Conservation (phyloP, 2,888 invertebrate genomes). For the Oscheius onirici region DNA sequence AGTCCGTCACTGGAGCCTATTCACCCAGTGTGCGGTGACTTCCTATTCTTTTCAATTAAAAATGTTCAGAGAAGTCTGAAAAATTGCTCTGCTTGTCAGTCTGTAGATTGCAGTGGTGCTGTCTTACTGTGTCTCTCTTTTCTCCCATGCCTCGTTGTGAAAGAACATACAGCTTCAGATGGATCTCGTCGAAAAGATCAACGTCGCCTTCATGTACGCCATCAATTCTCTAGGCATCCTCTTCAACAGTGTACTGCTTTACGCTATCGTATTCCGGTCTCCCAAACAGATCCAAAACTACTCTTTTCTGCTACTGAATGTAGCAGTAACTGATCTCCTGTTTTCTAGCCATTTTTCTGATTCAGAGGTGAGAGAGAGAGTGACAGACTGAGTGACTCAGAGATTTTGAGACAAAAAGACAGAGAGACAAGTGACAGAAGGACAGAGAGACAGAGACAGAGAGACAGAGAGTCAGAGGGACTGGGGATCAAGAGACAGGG, state of each 20-base stretch:
- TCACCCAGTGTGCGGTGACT: too few species aligned
- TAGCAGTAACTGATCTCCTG: not conserved
- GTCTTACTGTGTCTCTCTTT: not conserved
- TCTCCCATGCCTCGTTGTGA: not conserved
- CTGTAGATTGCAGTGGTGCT: too few species aligned
- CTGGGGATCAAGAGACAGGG: too few species aligned
- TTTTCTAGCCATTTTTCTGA: not conserved
- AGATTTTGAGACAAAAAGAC: too few species aligned
- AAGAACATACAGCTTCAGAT: not conserved
- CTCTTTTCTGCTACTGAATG: not conserved
- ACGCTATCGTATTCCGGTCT: not conserved
- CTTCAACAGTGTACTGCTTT: not conserved
- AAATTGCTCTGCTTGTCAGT: too few species aligned
- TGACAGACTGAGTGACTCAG: too few species aligned
- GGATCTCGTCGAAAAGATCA: not conserved
- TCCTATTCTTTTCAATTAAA: too few species aligned
- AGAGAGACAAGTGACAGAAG: too few species aligned
- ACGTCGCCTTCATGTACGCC: not conserved
- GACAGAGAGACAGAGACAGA: too few species aligned
- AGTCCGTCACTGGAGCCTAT: too few species aligned
- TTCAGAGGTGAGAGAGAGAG: slow-evolving; percentile 4
- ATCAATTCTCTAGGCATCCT: not conserved
- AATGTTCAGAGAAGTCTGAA: too few species aligned
- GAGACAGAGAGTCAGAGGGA: too few species aligned
- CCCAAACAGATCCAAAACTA: not conserved